These are phyloP conservation scores for Cacajao melanocephalus DNA, from an alignment of 2,797 vertebrate species.

Conservation along the genomic window DNA sequence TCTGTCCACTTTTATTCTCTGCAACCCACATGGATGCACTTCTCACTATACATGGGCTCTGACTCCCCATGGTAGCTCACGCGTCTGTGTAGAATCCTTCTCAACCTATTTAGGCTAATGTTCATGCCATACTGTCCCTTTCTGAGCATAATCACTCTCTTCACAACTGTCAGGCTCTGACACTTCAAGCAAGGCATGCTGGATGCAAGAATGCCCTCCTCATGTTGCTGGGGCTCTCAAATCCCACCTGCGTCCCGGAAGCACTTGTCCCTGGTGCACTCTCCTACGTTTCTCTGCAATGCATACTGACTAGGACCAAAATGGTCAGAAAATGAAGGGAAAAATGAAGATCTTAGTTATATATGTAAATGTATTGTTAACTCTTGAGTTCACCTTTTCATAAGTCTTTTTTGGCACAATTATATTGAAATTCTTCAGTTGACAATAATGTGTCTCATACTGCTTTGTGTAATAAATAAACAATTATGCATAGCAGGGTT, in stretches of 20 bases:
- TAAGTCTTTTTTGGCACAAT: not conserved
- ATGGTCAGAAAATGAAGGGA: not conserved
- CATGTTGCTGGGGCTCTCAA: not conserved
- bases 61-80: not conserved
- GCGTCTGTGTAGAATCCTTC: not conserved
- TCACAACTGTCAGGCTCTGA: not conserved
- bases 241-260: not conserved
- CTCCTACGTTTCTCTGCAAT: not conserved
- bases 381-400: not conserved
- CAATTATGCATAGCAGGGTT: not conserved
- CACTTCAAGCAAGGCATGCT: not conserved
- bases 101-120: not conserved
- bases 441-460: not conserved
- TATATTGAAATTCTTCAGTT: not conserved
- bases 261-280: not conserved
- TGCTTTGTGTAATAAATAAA: not conserved
- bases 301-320: not conserved
- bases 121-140: not conserved
- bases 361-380: not conserved
- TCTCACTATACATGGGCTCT: not conserved
- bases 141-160: not conserved
- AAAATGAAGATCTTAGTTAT: not conserved
- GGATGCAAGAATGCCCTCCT: not conserved
- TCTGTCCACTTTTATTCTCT: not conserved
- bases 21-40: not conserved